Conservation (phyloP, 2,888 invertebrate genomes). For the Pristionchus exspectatus region DNA sequence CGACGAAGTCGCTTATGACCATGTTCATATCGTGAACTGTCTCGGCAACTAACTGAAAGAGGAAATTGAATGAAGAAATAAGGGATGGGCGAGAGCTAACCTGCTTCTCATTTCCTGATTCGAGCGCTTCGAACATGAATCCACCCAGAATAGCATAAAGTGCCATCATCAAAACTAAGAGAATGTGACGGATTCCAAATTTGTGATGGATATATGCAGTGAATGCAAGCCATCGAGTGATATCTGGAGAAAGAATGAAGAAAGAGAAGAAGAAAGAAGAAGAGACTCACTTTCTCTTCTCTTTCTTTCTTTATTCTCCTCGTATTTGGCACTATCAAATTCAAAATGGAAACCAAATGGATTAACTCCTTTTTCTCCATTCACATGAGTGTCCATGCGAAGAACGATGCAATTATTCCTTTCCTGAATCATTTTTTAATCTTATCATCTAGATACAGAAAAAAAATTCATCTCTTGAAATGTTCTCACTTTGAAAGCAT, state of each 20-base stretch:
- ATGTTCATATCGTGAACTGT: conserved; percentile 32
- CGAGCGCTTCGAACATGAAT: conserved; percentile 66
- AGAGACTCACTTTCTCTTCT: conserved; percentile 20
- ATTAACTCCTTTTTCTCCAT: conserved; percentile 49
- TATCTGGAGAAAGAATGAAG: conserved; percentile 58
- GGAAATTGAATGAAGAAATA: background rate
- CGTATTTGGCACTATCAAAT: conserved; percentile 34
- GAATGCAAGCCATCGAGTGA: conserved; percentile 67
- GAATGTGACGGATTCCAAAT: conserved; percentile 69
- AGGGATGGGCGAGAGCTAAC: conserved; percentile 46
- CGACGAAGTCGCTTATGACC: conserved; percentile 8
- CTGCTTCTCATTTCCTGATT: conserved; percentile 64
- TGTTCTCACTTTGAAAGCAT: conserved; percentile 63
- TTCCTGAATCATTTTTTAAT: background rate
- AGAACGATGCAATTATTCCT: conserved; percentile 49
- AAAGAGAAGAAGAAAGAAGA: background rate
- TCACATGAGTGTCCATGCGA: conserved; percentile 45
- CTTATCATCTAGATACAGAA: background rate
- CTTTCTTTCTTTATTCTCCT: conserved; percentile 14
- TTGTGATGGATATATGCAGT: conserved; percentile 71
- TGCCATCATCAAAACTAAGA: conserved; percentile 63
- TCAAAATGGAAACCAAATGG: conserved; percentile 54
- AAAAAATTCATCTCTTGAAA: background rate
- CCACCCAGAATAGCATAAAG: conserved; percentile 69
- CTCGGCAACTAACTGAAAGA: background rate